Conservation (phyloP, 2,113 vertebrate genomes). For the Podarcis raffonei region DNA sequence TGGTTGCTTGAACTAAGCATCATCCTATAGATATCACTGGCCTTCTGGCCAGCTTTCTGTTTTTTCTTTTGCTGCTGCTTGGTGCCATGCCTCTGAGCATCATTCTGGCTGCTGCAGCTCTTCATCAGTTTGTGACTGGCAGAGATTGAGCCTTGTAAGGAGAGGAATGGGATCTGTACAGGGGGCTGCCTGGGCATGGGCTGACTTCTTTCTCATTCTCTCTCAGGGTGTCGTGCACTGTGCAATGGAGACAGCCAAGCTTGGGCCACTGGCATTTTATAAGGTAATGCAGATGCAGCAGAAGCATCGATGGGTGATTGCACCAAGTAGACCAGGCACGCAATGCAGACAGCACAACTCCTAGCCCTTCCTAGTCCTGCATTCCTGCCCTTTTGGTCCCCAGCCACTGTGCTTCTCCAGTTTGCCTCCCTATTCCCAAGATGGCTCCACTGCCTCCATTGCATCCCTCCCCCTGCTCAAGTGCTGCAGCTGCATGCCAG, state of each 20-base stretch:
- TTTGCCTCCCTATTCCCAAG: background rate
- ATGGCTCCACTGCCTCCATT: no score
- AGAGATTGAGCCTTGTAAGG: background rate
- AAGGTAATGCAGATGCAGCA: slow-evolving; percentile 78
- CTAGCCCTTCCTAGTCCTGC: background rate
- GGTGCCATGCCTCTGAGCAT: background rate
- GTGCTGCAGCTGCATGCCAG: background rate
- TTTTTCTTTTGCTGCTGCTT: background rate
- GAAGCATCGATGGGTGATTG: fast-evolving
- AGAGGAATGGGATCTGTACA: fast-evolving
- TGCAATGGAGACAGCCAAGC: slow-evolving; percentile 85
- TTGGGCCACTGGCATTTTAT: slow-evolving; percentile 92
- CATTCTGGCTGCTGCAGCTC: background rate
- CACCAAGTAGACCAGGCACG: background rate
- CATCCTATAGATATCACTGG: background rate
- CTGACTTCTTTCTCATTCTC: slow-evolving; percentile 22
- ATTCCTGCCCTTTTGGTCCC: background rate
- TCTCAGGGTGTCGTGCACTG: slow-evolving; percentile 89
- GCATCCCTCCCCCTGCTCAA: background rate
- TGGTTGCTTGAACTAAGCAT: background rate
- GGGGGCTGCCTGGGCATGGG: fast-evolving
- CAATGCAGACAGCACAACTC: background rate
- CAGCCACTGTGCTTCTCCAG: background rate
- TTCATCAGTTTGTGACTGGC: background rate
- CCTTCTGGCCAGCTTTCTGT: background rate